Conservation (phyloP, 2,888 invertebrate species). For the Lithophane socia region DNA sequence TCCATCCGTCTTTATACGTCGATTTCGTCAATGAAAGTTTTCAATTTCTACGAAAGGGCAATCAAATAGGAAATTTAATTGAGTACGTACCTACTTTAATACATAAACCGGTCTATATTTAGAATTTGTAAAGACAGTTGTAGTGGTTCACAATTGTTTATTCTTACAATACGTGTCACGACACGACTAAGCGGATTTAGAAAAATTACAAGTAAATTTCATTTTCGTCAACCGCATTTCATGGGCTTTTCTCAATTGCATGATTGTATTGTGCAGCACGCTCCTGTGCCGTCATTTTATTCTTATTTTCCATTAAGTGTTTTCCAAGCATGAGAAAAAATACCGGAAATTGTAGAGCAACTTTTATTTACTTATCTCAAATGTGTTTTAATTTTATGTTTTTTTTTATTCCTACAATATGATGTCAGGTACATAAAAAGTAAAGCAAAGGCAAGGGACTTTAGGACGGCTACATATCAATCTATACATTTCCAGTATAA, state of each 20-base stretch:
- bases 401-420: background rate
- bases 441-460: background rate
- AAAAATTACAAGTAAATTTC: background rate
- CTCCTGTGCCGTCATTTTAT: background rate
- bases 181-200: background rate
- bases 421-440: too few species aligned
- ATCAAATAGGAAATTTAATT: background rate
- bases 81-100: background rate
- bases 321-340: background rate
- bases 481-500: too few species aligned
- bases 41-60: background rate
- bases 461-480: too few species aligned
- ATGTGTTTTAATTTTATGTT: constrained; percentile 5
- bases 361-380: constrained; percentile 15
- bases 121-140: background rate
- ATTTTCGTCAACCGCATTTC: background rate
- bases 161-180: background rate
- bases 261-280: background rate
- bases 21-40: constrained; percentile 8
- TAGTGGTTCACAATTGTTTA: background rate
- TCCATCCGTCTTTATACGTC: background rate
- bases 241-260: background rate
- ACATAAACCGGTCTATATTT: background rate
- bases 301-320: background rate
- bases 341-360: background rate